Base-by-base conservation (phyloP, 2,888 invertebrate genomes). In the Lycophotia porphyrea region DNA sequence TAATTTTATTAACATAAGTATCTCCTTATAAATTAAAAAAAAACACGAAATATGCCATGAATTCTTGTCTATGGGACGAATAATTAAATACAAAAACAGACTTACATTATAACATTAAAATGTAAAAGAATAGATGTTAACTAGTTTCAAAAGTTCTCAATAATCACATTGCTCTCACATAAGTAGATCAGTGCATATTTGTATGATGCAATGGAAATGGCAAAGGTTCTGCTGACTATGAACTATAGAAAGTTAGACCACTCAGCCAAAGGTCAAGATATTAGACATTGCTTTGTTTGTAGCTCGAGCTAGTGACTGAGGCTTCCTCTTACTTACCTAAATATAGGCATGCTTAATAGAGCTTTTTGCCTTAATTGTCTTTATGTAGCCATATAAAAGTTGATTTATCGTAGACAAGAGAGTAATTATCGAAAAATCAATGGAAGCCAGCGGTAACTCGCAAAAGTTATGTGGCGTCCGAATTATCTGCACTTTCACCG, bases 401-500 rank as follows among this genome's bases (percentile, higher is more conserved):
- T 71, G 58, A 70, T 83, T 76, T 42, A 73, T 74, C 52, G 27
- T 63, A 80, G 78, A 74, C 24, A 68, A 71, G 74, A 78, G 67
- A 80, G 61, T 86, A 86, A 88, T 87, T 88, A 89, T 84, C 75
- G 74, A 82, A 79, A 85, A 78, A 80, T 81, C 76, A 60, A 74
- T 78, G 81, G 80, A 80, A 78, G 88, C 86, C 86, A 82, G 74
- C 64, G 88, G 88, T 88, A 81, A 88, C 84, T 89, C 85, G 89
- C 91, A 89, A 91, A 91, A 91, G 73, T 82, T 80, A 84, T 86
- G 74, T 60, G 82, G 78, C 82, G 85, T 86, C 78, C 81, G 84
- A 85, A 87, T 82, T 84, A 82, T 76, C 63, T 63, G n/a, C 90
- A 88, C 94, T 94, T 94, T 94, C 94, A 91, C 93, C 89, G 83